Evolutionary conservation across 2,888 invertebrate species (phyloP).

Genomic region (Ptychoptera albimana): DNA sequence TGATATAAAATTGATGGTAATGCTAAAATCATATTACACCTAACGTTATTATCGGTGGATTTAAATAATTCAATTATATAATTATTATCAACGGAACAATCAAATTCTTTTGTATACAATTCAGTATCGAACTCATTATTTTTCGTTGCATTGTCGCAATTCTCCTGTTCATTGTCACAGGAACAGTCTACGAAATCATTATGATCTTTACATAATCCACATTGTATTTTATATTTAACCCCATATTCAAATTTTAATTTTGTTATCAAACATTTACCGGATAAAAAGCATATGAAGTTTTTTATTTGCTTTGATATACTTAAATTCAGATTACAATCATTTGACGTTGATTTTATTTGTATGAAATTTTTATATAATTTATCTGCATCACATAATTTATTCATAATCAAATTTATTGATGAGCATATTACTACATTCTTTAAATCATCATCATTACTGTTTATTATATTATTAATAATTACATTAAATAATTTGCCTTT

Average conservation of each 20-base stretch:
- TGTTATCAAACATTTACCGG: slow-evolving; percentile 3
- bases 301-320: slow-evolving; percentile 2
- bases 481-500: too few species aligned
- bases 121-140: not conserved
- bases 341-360: too few species aligned
- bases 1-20: slow-evolving; percentile 8
- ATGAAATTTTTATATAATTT: too few species aligned
- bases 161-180: not conserved
- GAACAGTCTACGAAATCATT: not conserved
- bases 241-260: slow-evolving; percentile 2
- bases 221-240: slow-evolving; percentile 6
- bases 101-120: not conserved
- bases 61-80: not conserved
- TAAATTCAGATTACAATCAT: too few species aligned
- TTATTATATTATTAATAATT: too few species aligned
- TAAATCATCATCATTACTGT: too few species aligned
- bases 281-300: slow-evolving; percentile 2
- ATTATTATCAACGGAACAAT: too few species aligned
- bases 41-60: not conserved
- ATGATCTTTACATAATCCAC: slow-evolving; percentile 2
- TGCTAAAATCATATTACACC: slow-evolving; percentile 4
- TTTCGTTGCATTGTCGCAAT: not conserved
- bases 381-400: too few species aligned
- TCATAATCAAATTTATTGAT: too few species aligned
- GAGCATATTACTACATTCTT: too few species aligned